Evolutionary conservation across 2,113 vertebrate genomes (phyloP), one percentile per base, ranked within the genome.

Genomic region (Cephalopholis sonnerati): DNA sequence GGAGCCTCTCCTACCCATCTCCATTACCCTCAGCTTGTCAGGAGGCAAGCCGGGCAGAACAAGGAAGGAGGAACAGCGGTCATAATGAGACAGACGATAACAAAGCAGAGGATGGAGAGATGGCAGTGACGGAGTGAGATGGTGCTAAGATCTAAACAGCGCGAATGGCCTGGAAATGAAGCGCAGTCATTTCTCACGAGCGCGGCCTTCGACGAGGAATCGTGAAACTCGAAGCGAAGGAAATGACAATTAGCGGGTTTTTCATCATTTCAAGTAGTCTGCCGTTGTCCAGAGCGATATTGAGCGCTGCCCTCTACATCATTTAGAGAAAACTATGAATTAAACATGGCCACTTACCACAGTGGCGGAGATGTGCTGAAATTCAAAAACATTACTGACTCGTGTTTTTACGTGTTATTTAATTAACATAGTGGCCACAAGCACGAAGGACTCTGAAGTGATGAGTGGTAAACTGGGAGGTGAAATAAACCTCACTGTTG

Each of bases 21-120:
- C 84, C 84, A 89, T 93, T 92, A 90, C 24, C 15, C 71, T 78
- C 46, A 41, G 73, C 87, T 75, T 90, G 86, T 93, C 89, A 88
- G 81, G 65, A 24, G 57, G 41, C 74, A 32, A 86, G 76, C 77
- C 53, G 12, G 84, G 87, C 87, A 83, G 84, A 90, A 85, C 76
- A 1, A 61, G 74, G 76, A 74, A 59, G 73, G 48, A 89, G 88
- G 81, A 82, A 83, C 81, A 64, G 59, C 4, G 59, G 57, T 82
- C 79, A 50, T 91, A 91, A 94, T 89, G 89, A 92, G 88, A 82
- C 20, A 51, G 78, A 72, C 48, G 59, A 85, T 83, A 81, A 82
- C 69, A 83, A 73, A 83, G 74, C 70, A 22, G 77, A 61, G 64
- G 75, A 79, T 18, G 74, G 73, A 83, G 80, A 27, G 66, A 69